phyloP scores from a whole-genome alignment of 2,888 invertebrate genomes.

The Hemithea aestivaria region DNA sequence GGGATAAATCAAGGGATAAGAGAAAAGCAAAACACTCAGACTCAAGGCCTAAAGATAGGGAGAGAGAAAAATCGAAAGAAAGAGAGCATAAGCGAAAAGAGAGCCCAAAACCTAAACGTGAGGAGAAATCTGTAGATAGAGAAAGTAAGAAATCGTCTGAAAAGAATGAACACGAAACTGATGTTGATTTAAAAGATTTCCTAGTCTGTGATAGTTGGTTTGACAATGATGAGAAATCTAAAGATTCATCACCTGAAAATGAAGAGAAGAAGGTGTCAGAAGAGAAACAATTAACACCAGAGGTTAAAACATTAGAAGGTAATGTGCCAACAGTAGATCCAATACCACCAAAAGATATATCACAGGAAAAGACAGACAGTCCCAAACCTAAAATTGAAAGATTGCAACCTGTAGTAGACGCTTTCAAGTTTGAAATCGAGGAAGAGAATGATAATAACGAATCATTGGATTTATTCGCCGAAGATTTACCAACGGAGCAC shows the following conservation, averaged over 20 bases:
- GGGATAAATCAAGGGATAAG: slow-evolving; percentile 21
- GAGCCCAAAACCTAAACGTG: slow-evolving; percentile 15
- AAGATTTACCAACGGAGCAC: slow-evolving; percentile 39
- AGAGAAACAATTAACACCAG: background rate
- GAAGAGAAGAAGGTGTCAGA: slow-evolving; percentile 33
- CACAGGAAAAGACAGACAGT: slow-evolving; percentile 25
- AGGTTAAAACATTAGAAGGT: no score
- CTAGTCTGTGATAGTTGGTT: slow-evolving; percentile 75
- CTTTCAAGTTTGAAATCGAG: slow-evolving; percentile 67
- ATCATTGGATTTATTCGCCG: slow-evolving; percentile 57
- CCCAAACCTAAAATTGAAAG: slow-evolving; percentile 45
- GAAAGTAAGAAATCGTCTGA: slow-evolving; percentile 28
- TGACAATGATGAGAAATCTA: slow-evolving; percentile 62
- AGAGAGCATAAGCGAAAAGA: slow-evolving; percentile 24
- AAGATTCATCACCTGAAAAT: slow-evolving; percentile 45
- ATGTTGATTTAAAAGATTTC: slow-evolving; percentile 63
- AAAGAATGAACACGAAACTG: slow-evolving; percentile 47
- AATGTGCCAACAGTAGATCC: slow-evolving; percentile 32
- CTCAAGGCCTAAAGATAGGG: background rate
- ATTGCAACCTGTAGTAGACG: slow-evolving; percentile 63
- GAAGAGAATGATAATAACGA: slow-evolving; percentile 60
- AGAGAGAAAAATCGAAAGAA: slow-evolving; percentile 12
- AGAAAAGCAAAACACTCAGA: no score
- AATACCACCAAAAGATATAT: no score
- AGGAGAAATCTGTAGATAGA: slow-evolving; percentile 29